Conservation (phyloP, 92 coral and sea anemone species). For the Siderastrea siderea region DNA sequence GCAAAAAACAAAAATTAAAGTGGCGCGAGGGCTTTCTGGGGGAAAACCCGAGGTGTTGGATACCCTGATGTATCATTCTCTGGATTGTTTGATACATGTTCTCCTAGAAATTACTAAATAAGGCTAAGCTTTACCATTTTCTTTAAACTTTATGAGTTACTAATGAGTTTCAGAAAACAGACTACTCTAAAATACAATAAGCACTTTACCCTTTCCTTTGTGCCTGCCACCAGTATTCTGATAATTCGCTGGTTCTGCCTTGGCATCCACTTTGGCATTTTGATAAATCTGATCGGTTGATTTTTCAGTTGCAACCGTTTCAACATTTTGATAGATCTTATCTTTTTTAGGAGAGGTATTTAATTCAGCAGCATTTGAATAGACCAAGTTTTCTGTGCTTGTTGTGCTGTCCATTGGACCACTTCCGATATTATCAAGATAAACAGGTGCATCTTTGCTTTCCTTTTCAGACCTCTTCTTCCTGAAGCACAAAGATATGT, state of each 20-base stretch:
- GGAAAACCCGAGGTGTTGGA: too few species aligned
- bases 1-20: too few species aligned
- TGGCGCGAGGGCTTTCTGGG: too few species aligned
- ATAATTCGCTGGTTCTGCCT: neutral
- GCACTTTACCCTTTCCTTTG: neutral
- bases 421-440: slow-evolving; percentile 1
- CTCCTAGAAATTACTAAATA: too few species aligned
- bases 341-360: neutral
- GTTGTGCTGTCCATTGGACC: neutral
- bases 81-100: too few species aligned
- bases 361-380: neutral
- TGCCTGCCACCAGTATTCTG: neutral
- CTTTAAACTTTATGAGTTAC: too few species aligned
- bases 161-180: too few species aligned
- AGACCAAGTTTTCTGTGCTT: slow-evolving; percentile 3
- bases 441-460: neutral
- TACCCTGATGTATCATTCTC: too few species aligned
- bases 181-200: too few species aligned
- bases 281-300: neutral
- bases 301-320: neutral
- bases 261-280: too few species aligned
- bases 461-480: neutral
- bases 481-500: too few species aligned
- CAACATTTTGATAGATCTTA: neutral
- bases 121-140: too few species aligned